Percentiles rank a stretch among this genome's conserved stretches.
These are phyloP conservation scores for Zapornia atra DNA, from an alignment of 2,113 vertebrate species.

Conservation along the genomic window DNA sequence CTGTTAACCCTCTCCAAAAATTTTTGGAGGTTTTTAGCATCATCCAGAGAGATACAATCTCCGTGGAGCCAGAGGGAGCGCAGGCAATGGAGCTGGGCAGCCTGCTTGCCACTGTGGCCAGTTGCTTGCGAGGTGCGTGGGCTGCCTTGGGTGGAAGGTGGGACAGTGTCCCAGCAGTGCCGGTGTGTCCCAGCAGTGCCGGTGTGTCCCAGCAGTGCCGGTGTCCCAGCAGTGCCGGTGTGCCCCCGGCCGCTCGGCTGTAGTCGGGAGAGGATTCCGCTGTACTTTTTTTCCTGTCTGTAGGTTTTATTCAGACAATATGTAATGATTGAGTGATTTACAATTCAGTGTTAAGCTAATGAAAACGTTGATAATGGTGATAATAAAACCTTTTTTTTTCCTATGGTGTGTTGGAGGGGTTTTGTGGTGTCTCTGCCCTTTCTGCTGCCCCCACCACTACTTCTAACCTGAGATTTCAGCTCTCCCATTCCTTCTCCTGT, in stretches of 20 bases:
- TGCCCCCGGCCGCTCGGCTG: neutral
- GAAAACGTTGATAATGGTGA: constrained; percentile 71
- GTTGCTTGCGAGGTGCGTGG: neutral
- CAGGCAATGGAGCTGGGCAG: constrained; percentile 6
- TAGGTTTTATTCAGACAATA: constrained; percentile 80
- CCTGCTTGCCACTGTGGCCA: neutral
- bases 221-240: neutral
- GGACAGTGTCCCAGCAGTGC: neutral
- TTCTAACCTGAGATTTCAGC: neutral
- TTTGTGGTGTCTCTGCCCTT: neutral
- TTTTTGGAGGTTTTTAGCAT: constrained; percentile 5
- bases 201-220: neutral
- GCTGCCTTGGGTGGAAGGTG: constrained; percentile 66
- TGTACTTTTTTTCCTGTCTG: constrained; percentile 74
- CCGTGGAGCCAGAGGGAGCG: neutral
- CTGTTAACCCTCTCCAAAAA: neutral
- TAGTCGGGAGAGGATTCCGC: constrained; percentile 51
- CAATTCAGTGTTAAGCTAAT: constrained; percentile 83
- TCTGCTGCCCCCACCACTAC: neutral
- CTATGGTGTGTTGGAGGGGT: neutral
- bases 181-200: neutral
- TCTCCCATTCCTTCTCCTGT: neutral
- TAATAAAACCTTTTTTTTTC: constrained; percentile 68
- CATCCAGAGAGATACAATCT: neutral
- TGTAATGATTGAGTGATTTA: constrained; percentile 81